Evolutionary conservation across 1,140 invertebrate genomes (phyloP), one percentile per base, ranked within the genome.

Genomic region (Gonioctena quinquepunctata): DNA sequence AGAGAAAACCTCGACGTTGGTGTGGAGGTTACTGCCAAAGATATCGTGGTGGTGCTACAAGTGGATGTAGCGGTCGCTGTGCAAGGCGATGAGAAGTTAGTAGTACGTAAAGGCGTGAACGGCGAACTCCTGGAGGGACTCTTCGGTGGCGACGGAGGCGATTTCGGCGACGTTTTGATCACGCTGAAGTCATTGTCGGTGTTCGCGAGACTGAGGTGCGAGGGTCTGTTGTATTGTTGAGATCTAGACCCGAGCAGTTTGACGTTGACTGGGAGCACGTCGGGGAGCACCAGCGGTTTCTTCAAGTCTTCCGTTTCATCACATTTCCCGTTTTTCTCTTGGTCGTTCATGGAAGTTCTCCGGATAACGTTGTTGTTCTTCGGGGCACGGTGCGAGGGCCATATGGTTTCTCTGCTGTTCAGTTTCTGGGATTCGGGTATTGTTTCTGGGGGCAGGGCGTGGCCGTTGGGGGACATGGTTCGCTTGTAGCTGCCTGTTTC

Each of bases 401-500:
- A 86, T 72, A 59, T 81, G 77, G 80, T 83, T 79, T 84, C 87
- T 77, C 74, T 80, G 79, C 66, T 81, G 64, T 59, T 84, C 70
- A 69, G 77, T 76, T 75, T 75, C 49, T 61, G 69, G 27, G 76
- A 70, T 8, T 62, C 33, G 8, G 64, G 72, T 61, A 33, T 79
- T 64, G 49, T 70, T 69, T 77, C 81, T 54, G 69, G 71, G 27
- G 61, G 25, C 49, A 77, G 72, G 33, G 73, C 77, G 70, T 87
- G 82, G 2, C 87, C 89, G 22, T 90, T 90, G 1, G 91, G 91
- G 26, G 91, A 92, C 82, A 92, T 88, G 1, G 91, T 92, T 26
- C 91, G 83, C 77, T 92, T 91, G 82, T 93, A 93, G 77, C 90
- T 92, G 60, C 92, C 92, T 77, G 92, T 91, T 76, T 92, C 88